Evolutionary conservation across 1,140 invertebrate species (phyloP).

Genomic region (Penaeus chinensis): DNA sequence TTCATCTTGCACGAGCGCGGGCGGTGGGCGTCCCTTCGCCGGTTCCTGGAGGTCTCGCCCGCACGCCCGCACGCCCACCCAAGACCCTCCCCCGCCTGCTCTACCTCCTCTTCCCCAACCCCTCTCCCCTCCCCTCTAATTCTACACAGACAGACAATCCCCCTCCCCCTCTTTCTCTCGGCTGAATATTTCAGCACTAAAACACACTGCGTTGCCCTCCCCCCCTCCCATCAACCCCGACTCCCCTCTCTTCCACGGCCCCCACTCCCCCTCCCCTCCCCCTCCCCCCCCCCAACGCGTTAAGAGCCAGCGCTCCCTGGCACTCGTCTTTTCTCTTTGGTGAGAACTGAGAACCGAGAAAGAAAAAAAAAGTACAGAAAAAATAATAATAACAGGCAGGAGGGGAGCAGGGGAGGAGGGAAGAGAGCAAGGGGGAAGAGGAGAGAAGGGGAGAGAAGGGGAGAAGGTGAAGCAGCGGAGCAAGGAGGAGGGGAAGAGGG

Average conservation of each 20-base stretch:
- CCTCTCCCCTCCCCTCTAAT: neutral
- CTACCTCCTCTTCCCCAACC: neutral
- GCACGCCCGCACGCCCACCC: neutral
- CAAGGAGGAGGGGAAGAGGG: neutral
- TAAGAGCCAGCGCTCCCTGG: neutral
- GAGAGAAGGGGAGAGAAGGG: neutral
- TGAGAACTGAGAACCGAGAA: conserved; percentile 4
- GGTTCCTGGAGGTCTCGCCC: too few species aligned
- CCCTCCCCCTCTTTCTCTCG: too few species aligned
- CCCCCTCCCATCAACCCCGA: neutral
- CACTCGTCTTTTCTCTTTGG: conserved; percentile 6
- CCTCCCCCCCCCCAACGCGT: neutral
- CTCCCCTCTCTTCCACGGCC: neutral
- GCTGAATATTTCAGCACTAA: too few species aligned
- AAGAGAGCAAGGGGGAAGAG: neutral
- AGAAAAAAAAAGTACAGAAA: conserved; percentile 1
- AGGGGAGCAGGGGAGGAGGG: neutral
- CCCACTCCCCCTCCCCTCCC: neutral
- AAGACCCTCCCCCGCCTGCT: neutral
- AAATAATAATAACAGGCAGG: conserved; percentile 3
- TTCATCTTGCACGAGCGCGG: too few species aligned
- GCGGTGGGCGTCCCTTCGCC: too few species aligned
- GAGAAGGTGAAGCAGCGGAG: neutral
- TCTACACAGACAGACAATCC: too few species aligned
- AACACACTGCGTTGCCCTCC: neutral